Base-by-base conservation (phyloP, 2,113 vertebrate species). In the Heloderma charlesbogerti region DNA sequence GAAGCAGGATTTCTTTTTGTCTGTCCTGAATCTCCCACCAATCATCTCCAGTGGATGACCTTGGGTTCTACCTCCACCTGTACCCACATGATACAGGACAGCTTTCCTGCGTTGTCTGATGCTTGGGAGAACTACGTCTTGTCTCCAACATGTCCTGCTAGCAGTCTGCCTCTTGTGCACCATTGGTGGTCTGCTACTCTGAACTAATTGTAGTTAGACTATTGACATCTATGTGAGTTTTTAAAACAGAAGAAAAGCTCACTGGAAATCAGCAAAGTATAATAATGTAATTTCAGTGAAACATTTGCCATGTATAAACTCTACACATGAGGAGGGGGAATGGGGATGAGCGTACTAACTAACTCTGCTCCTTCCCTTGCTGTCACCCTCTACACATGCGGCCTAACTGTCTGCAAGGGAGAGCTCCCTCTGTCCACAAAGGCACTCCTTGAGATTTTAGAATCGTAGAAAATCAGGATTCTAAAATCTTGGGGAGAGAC, bases 201-300 rank as follows among this genome's bases (percentile, higher is more conserved):
- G 7, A 72, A 84, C 51, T 40, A n/a, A 22, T 34, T 63, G 16
- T 45, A 83, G 48, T 31, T 7, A 48, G 45, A 75, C 3, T 37
- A 2, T 20, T 34, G 2, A 0, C 18, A 5, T 6, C 83, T 88
- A 0, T 1, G 67, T 0, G 0, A 85, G 29, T n/a, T 75, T 15
- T 77, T 63, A 77, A 45, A 72, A 37, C 4, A 54, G 18, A n/a
- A 15, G 67, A 87, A 92, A 12, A 18, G 25, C 74, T 69, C 34
- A 37, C 40, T 72, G 31, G 29, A 22, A 22, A n/a, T 0, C 13
- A 74, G 18, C 20, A 54, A 25, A 0, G 0, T 27, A 5, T 9
- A 45, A 1, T 51, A 63, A 34, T 20, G 0, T 48, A 13, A 89
- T 12, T 71, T 20, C 74, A 29, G 8, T 86, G 71, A 86, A 74